Conservation (phyloP, 2,888 invertebrate genomes). For the Metopia argyrocephala region DNA sequence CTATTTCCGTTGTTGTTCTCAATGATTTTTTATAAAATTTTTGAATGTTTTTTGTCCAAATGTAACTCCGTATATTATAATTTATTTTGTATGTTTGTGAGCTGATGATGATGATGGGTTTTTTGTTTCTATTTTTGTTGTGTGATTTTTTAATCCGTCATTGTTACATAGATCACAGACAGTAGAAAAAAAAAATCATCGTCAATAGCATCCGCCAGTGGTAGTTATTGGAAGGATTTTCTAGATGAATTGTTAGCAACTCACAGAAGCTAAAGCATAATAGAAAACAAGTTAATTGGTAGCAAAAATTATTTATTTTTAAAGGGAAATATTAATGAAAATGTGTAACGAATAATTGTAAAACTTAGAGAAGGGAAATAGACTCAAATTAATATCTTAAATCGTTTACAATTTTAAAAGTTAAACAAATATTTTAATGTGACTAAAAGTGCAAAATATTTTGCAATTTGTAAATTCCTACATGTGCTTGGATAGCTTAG, state of each 20-base stretch:
- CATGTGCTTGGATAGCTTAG: no score
- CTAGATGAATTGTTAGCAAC: slow-evolving; percentile 10
- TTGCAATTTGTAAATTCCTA: no score
- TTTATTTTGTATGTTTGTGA: neutral
- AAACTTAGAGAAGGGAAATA: neutral
- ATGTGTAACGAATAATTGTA: no score
- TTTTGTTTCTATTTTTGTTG: neutral
- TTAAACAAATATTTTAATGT: no score
- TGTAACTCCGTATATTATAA: neutral
- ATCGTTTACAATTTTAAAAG: no score
- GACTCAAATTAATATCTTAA: no score
- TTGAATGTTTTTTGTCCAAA: no score
- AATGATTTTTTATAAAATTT: no score
- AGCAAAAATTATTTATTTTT: neutral
- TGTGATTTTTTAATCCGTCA: slow-evolving; percentile 53
- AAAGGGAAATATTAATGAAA: neutral
- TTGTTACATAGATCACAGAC: slow-evolving; percentile 53
- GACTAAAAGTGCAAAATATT: no score
- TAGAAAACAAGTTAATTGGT: slow-evolving; percentile 1
- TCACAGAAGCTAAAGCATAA: neutral
- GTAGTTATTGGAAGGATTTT: slow-evolving; percentile 26
- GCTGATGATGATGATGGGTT: neutral
- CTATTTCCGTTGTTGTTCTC: neutral
- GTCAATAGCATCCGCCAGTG: neutral
- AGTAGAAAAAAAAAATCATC: slow-evolving; percentile 40